phyloP scores from a whole-genome alignment of 2,888 invertebrate genomes.

The Cantharis flavilabris region DNA sequence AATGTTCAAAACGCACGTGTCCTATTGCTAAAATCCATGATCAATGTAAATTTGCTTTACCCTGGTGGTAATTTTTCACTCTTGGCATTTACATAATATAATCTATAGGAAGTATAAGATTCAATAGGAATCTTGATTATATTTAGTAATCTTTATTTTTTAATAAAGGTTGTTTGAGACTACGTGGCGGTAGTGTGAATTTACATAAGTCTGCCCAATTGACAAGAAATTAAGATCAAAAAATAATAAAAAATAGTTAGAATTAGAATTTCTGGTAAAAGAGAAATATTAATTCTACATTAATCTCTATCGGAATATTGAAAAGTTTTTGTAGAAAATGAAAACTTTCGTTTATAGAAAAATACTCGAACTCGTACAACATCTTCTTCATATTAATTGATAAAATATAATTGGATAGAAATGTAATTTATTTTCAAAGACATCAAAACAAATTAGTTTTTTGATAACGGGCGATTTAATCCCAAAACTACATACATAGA shows the following conservation, averaged over 20 bases:
- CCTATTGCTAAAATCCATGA: background rate
- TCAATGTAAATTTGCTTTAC: background rate
- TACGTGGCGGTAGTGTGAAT: background rate
- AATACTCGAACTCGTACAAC: background rate
- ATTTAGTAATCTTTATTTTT: too few relatives aligned
- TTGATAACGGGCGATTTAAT: background rate
- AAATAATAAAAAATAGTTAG: background rate
- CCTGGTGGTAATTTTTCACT: background rate
- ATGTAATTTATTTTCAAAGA: background rate
- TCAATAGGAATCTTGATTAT: too few relatives aligned
- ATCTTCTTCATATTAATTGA: background rate
- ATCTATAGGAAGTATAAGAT: background rate
- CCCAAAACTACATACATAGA: background rate
- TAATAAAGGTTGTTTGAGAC: background rate
- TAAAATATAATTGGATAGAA: background rate
- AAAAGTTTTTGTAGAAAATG: background rate
- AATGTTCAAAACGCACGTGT: background rate
- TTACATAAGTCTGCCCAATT: background rate
- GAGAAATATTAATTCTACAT: background rate
- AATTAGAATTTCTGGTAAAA: background rate
- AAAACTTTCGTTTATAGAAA: background rate
- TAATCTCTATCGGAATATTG: background rate
- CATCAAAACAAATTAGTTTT: background rate
- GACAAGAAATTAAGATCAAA: background rate
- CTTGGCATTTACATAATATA: background rate